Evolutionary conservation across 2,113 vertebrate species (phyloP).

Genomic region (Percina caprodes): DNA sequence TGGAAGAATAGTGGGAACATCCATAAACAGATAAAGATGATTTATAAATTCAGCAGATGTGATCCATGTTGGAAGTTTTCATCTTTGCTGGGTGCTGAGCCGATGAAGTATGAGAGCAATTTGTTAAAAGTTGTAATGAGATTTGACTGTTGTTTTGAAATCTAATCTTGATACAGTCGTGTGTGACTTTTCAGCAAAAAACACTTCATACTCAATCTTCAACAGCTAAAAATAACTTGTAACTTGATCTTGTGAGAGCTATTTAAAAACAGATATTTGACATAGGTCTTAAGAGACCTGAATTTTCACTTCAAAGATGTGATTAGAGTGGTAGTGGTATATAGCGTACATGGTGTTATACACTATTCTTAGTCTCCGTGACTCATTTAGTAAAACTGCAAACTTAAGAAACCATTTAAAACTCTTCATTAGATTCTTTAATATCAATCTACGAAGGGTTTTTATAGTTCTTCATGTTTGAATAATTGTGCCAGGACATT

Average conservation of each 20-base stretch:
- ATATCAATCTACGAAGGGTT: neutral
- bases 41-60: conserved; percentile 40
- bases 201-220: neutral
- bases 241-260: neutral
- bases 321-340: no score
- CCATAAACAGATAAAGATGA: conserved; percentile 34
- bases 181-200: conserved; percentile 1
- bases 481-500: conserved; percentile 1
- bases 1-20: neutral
- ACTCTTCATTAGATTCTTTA: neutral
- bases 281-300: neutral
- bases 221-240: neutral
- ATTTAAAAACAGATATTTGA: conserved; percentile 14
- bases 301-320: neutral
- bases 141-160: conserved; percentile 4
- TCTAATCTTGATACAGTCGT: neutral
- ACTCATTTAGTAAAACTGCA: conserved; percentile 6
- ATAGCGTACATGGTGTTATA: neutral
- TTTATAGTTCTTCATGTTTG: conserved; percentile 17
- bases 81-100: conserved; percentile 11
- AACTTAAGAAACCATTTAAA: neutral
- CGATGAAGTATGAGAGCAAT: neutral
- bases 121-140: conserved; percentile 6
- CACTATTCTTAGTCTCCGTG: conserved; percentile 16
- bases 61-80: conserved; percentile 37